Conservation (phyloP, 2,113 vertebrate species). For the Nasalis larvatus region DNA sequence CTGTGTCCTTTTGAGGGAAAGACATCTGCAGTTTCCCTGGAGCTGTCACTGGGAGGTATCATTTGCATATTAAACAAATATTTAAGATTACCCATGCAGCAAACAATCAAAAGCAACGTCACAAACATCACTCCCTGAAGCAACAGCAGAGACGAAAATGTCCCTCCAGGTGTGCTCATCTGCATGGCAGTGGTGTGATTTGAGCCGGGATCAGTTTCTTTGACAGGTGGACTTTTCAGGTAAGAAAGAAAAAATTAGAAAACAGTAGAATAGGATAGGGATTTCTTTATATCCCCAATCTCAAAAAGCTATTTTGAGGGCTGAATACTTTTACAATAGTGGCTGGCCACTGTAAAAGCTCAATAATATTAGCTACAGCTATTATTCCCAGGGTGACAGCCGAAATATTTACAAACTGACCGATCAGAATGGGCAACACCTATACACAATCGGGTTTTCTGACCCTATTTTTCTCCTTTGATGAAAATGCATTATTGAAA, state of each 20-base stretch:
- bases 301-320: neutral
- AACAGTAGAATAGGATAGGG: neutral
- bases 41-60: constrained; percentile 58
- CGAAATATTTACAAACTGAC: neutral
- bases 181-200: neutral
- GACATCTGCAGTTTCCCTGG: constrained; percentile 43
- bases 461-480: neutral
- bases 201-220: neutral
- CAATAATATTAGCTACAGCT: neutral
- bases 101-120: constrained; percentile 38
- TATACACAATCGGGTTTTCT: neutral
- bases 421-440: neutral
- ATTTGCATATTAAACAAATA: constrained; percentile 78
- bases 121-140: constrained; percentile 40
- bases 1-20: neutral
- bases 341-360: neutral
- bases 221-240: neutral
- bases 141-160: constrained; percentile 6
- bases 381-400: neutral
- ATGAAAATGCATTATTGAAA: neutral
- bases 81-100: constrained; percentile 73
- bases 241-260: neutral
- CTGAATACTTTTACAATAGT: neutral
- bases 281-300: neutral
- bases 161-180: constrained; percentile 23